These are phyloP conservation scores for Noctuana brunneofusca DNA, from an alignment of 2,888 invertebrate species.

Conservation along the genomic window DNA sequence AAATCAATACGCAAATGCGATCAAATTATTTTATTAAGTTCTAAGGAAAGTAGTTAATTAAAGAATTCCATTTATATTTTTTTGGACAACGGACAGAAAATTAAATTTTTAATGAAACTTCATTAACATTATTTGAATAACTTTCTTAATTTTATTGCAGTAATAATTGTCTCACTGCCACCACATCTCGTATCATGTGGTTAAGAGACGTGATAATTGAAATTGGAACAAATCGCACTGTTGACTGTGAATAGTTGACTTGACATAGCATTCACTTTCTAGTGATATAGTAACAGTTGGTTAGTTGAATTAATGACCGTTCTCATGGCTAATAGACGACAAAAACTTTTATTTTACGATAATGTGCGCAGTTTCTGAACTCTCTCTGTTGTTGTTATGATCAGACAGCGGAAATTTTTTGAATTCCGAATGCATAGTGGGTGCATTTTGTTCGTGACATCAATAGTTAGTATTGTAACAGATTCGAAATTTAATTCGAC, in stretches of 20 bases:
- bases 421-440: not conserved
- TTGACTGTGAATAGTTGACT: constrained; percentile 4
- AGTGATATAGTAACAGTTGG: constrained; percentile 38
- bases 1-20: too few relatives aligned
- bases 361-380: not conserved
- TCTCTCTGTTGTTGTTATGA: not conserved
- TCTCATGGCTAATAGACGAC: constrained; percentile 14
- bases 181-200: not conserved
- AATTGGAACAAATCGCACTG: constrained; percentile 18
- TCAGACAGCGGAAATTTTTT: constrained; percentile 10
- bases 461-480: constrained; percentile 15
- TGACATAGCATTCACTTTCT: constrained; percentile 36
- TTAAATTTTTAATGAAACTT: not conserved
- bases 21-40: too few relatives aligned
- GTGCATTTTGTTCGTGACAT: not conserved
- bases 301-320: constrained; percentile 42
- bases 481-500: constrained; percentile 12
- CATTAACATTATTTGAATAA: constrained; percentile 4
- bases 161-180: not conserved
- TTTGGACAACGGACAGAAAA: too few relatives aligned
- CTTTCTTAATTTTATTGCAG: not conserved
- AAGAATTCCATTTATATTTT: too few relatives aligned
- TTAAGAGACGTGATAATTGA: constrained; percentile 1
- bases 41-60: too few relatives aligned
- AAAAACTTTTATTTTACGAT: constrained; percentile 17